Percentiles rank a stretch among this genome's conserved stretches.
These are phyloP conservation scores for Athalia cordata DNA, from an alignment of 2,888 invertebrate genomes.

Conservation along the genomic window DNA sequence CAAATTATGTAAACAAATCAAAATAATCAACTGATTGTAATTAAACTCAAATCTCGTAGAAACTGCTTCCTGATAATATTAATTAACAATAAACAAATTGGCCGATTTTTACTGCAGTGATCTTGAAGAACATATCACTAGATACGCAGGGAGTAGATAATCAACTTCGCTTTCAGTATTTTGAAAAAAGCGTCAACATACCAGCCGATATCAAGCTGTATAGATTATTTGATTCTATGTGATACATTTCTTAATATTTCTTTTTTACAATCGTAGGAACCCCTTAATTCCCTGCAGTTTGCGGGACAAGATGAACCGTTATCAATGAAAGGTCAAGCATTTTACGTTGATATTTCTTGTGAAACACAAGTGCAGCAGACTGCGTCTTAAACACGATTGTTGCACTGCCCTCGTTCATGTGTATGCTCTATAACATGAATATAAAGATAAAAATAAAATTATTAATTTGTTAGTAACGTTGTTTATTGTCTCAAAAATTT, in stretches of 20 bases:
- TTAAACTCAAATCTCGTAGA: no score
- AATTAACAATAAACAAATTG: no score
- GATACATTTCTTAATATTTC: slow-evolving; percentile 49
- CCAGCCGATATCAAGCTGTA: not conserved
- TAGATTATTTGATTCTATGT: not conserved
- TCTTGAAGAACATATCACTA: no score
- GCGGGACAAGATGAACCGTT: slow-evolving; percentile 72
- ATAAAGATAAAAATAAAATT: slow-evolving; percentile 50
- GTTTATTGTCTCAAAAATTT: slow-evolving; percentile 31
- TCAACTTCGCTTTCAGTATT: no score
- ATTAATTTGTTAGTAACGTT: slow-evolving; percentile 26
- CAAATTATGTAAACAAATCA: no score
- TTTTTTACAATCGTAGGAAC: slow-evolving; percentile 50
- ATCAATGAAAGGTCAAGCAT: slow-evolving; percentile 77
- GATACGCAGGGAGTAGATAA: no score
- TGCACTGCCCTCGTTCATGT: slow-evolving; percentile 69
- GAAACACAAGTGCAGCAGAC: slow-evolving; percentile 76
- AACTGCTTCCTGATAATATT: no score
- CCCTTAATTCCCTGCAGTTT: slow-evolving; percentile 53
- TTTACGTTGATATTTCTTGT: slow-evolving; percentile 76
- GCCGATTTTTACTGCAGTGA: no score
- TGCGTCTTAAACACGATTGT: slow-evolving; percentile 76
- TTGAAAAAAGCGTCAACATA: no score
- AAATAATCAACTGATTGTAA: no score
- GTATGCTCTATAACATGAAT: slow-evolving; percentile 67